These are phyloP conservation scores for Sternotherus odoratus DNA, from an alignment of 2,797 vertebrate genomes.

Conservation along the genomic window DNA sequence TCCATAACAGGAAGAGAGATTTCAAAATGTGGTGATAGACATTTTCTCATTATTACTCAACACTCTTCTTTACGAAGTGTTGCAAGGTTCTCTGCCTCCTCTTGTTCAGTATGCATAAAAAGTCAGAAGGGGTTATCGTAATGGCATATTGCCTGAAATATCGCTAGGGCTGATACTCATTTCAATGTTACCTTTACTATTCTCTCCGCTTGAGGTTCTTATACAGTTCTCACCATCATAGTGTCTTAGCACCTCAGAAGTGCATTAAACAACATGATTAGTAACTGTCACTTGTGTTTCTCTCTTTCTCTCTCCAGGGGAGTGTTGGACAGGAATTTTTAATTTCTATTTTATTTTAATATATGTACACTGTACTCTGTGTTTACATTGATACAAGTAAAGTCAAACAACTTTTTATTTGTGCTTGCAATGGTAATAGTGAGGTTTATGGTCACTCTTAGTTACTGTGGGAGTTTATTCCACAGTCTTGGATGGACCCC, in stretches of 20 bases:
- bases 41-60: not conserved
- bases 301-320: not conserved
- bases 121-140: not conserved
- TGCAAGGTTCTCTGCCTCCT: not conserved
- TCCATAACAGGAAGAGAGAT: not conserved
- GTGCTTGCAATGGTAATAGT: not conserved
- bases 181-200: not conserved
- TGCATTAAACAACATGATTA: not conserved
- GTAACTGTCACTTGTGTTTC: not conserved
- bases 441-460: not conserved
- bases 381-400: not conserved
- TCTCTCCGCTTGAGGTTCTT: not conserved
- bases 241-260: not conserved
- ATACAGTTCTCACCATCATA: not conserved
- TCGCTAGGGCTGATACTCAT: not conserved
- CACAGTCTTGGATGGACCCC: not conserved
- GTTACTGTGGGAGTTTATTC: not conserved
- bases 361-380: not conserved
- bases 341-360: accelerated
- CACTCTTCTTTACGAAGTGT: not conserved
- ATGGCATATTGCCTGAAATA: accelerated
- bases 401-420: not conserved
- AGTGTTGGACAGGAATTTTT: not conserved
- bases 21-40: not conserved
- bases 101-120: not conserved